Evolutionary conservation across 1,140 invertebrate species (phyloP).

Genomic region (Drosophila nigrodunni): DNA sequence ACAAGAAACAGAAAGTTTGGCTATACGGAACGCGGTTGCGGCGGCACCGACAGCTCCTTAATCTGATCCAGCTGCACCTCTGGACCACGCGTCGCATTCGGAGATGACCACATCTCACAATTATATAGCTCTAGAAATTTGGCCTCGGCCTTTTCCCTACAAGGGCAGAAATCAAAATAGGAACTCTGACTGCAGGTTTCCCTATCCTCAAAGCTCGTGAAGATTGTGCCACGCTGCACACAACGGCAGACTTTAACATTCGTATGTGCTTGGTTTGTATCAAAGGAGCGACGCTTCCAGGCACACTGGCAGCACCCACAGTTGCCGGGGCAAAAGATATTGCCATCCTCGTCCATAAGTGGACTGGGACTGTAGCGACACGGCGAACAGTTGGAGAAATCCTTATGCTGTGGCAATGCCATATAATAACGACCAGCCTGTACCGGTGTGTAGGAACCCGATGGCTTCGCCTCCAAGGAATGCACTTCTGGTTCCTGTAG

Average conservation of each 20-base stretch:
- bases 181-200: constrained; percentile 66
- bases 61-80: constrained; percentile 57
- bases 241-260: constrained; percentile 78
- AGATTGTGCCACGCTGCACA: constrained; percentile 65
- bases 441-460: not conserved
- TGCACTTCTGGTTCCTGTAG: not conserved
- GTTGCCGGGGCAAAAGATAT: constrained; percentile 75
- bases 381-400: constrained; percentile 68
- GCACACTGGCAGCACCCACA: constrained; percentile 80
- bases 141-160: constrained; percentile 76
- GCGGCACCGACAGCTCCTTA: constrained; percentile 35
- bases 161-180: constrained; percentile 79
- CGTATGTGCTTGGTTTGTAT: constrained; percentile 41
- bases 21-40: not conserved
- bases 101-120: constrained; percentile 63
- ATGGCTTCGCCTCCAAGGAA: not conserved
- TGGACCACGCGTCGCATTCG: constrained; percentile 42
- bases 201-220: constrained; percentile 51
- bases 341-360: constrained; percentile 72
- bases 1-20: constrained; percentile 25
- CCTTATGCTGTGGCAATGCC: constrained; percentile 71
- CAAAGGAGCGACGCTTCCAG: constrained; percentile 55
- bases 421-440: constrained; percentile 48
- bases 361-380: constrained; percentile 77
- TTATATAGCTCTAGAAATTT: constrained; percentile 70